These are phyloP conservation scores for Megaceryle alcyon DNA, from an alignment of 2,797 vertebrate genomes.

Conservation along the genomic window DNA sequence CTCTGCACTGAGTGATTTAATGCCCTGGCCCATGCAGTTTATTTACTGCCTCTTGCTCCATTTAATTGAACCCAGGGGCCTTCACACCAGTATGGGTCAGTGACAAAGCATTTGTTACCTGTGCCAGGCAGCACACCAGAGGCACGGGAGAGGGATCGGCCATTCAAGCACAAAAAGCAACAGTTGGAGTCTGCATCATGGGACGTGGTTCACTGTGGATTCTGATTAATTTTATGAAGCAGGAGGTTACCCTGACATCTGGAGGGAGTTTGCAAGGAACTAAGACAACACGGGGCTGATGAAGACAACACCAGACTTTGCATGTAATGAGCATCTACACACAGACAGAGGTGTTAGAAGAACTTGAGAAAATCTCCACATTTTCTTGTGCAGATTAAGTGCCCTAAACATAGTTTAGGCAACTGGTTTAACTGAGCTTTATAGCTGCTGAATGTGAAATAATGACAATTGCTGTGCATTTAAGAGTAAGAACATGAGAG, in stretches of 20 bases:
- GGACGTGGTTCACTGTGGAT: background rate
- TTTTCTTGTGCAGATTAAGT: background rate
- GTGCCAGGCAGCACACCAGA: slow-evolving; percentile 38
- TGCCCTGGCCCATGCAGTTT: background rate
- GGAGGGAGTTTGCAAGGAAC: slow-evolving; percentile 26
- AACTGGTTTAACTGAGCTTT: slow-evolving; percentile 12
- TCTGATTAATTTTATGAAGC: slow-evolving; percentile 47
- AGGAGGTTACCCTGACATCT: slow-evolving; percentile 31
- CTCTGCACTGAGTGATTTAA: slow-evolving; percentile 30
- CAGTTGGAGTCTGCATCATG: background rate
- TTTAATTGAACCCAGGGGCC: slow-evolving; percentile 51
- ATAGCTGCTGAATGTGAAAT: background rate
- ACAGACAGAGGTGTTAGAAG: background rate
- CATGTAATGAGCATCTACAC: background rate
- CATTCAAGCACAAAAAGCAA: slow-evolving; percentile 28
- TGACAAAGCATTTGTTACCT: slow-evolving; percentile 41
- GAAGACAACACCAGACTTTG: background rate
- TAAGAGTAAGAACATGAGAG: background rate
- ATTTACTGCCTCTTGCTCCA: slow-evolving; percentile 61
- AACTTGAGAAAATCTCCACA: slow-evolving; percentile 11
- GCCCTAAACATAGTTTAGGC: slow-evolving; percentile 1
- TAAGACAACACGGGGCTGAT: background rate
- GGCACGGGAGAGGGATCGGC: background rate
- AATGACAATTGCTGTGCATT: background rate
- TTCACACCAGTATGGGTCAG: slow-evolving; percentile 43